phyloP scores from a whole-genome alignment of 2,888 invertebrate species.

The Rhagophthalmus giganteus region DNA sequence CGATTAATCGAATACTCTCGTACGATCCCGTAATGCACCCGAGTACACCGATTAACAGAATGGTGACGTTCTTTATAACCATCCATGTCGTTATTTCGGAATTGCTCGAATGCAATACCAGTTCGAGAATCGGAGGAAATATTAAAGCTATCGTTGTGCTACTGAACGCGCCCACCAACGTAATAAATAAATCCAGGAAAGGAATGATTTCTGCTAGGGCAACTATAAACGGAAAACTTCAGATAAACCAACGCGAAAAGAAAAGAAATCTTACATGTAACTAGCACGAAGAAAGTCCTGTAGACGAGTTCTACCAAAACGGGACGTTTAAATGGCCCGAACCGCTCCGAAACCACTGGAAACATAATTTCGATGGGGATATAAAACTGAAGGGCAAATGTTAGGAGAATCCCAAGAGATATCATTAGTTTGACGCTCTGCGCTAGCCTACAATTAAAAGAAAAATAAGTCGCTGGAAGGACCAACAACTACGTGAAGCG shows the following conservation, averaged over 20 bases:
- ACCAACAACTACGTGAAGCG: too few relatives aligned
- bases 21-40: conserved; percentile 77
- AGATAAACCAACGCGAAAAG: too few relatives aligned
- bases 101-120: conserved; percentile 69
- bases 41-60: conserved; percentile 68
- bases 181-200: conserved; percentile 83
- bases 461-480: neutral
- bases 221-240: too few relatives aligned
- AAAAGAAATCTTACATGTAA: conserved; percentile 68
- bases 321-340: conserved; percentile 62
- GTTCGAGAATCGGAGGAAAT: conserved; percentile 85
- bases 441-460: conserved; percentile 69
- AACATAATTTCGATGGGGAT: conserved; percentile 90
- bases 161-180: conserved; percentile 88
- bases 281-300: conserved; percentile 70
- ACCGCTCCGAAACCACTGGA: conserved; percentile 65
- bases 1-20: conserved; percentile 61
- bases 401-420: conserved; percentile 81
- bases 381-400: conserved; percentile 94
- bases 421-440: conserved; percentile 83
- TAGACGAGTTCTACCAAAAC: conserved; percentile 69
- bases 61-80: conserved; percentile 64
- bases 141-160: conserved; percentile 85
- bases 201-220: conserved; percentile 84
- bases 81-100: conserved; percentile 57